Base-by-base conservation (phyloP, 2,888 invertebrate species). In the Patella caerulea region DNA sequence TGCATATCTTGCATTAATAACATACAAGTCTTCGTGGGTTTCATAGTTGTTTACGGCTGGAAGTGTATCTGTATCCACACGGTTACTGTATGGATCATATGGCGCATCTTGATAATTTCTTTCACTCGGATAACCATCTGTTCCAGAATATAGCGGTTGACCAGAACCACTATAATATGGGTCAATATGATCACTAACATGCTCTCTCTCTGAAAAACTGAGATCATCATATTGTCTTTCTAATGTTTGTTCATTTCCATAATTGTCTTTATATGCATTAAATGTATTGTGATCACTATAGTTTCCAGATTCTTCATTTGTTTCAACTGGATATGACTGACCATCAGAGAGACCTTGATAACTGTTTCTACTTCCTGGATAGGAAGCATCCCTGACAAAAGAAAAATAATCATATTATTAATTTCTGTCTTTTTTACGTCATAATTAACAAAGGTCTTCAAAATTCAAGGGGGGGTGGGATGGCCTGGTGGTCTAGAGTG, bases 71-170 rank as follows among this genome's bases (percentile, higher is more conserved):
- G 52, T 69, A 19, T 73, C 45, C 9, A 73, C 76, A 73, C 79
- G 73, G 72, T 54, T 53, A 52, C 72, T 77, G 70, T 79, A 77
- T 17, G 77, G 77, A 73, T 81, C 55, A 55, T 79, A 76, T 2
- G 79, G 79, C 15, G 69, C 74, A 14, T 81, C 84, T 72, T 85
- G 83, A 71, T 83, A 83, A 77, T 84, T 83, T 15, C 76, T 17
- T 69, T 76, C 69, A 4, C 71, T 69, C 2, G 75, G 77, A 17
- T 71, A 54, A 9, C 70, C 75, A 24, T 70, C 78, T 17, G 54
- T 65, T 24, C 17, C 65, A 12, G 65, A 24, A 65, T 65, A 65
- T 12, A 24, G 65, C 15, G 65, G 65, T 24, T 24, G 19, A 5
- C 65, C 65, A 17, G 76, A 74, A 55, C 75, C 75, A 34, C 78